Conservation (phyloP, 2,797 vertebrate genomes). For the Pangasius mekongensis region DNA sequence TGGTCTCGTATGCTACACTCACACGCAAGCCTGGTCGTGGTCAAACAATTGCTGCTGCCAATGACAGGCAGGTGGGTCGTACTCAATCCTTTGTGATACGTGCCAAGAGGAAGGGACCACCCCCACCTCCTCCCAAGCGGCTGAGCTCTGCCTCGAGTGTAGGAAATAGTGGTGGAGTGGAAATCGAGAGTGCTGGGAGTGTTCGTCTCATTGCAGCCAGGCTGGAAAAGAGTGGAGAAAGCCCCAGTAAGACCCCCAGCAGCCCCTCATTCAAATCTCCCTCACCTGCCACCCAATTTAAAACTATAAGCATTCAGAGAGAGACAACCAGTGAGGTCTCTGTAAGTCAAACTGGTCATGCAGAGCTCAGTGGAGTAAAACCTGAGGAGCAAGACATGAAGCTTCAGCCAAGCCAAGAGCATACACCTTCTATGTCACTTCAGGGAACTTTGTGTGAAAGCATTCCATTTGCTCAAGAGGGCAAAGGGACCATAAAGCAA, state of each 20-base stretch:
- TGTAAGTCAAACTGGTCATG: conserved; percentile 29
- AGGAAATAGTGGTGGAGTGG: conserved; percentile 27
- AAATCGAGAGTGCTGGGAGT: conserved; percentile 62
- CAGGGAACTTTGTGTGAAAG: conserved; percentile 80
- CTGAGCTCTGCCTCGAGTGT: conserved; percentile 82
- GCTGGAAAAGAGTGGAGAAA: conserved; percentile 64
- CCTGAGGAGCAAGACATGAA: conserved; percentile 70
- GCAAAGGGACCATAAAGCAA: conserved; percentile 95
- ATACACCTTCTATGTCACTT: conserved; percentile 62
- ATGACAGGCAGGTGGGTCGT: conserved; percentile 78
- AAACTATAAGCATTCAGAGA: conserved; percentile 25
- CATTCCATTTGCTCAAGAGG: conserved; percentile 92
- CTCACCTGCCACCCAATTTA: conserved; percentile 39
- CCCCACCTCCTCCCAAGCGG: conserved; percentile 88
- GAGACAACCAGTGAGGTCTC: conserved; percentile 47
- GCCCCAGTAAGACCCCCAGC: conserved; percentile 59
- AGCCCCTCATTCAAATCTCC: conserved; percentile 10
- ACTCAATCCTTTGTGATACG: conserved; percentile 93
- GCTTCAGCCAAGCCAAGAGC: conserved; percentile 43
- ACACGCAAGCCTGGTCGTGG: conserved; percentile 83
- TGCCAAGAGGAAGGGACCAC: conserved; percentile 87
- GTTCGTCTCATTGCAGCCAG: conserved; percentile 74
- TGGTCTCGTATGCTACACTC: conserved; percentile 89
- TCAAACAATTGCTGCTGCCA: conserved; percentile 62
- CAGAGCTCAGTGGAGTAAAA: conserved; percentile 26